Percentiles rank a stretch among this genome's conserved stretches.
Conservation (phyloP, 2,113 vertebrate genomes). For the Coptodon rendalli region DNA sequence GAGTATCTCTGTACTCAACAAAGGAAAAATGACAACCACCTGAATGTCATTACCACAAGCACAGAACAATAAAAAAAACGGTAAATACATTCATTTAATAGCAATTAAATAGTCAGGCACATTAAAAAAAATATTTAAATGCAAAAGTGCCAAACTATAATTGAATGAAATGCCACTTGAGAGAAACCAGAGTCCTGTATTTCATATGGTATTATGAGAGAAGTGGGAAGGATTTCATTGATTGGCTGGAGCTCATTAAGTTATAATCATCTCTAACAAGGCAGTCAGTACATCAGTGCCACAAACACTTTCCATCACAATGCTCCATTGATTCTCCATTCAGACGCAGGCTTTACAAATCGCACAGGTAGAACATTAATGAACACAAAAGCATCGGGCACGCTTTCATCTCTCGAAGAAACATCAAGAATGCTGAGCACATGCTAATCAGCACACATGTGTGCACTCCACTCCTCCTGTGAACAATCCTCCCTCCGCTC, state of each 20-base stretch:
- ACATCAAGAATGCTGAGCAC: neutral
- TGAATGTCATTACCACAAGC: neutral
- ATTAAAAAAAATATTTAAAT: neutral
- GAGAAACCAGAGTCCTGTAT: neutral
- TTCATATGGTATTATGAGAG: neutral
- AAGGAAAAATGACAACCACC: neutral
- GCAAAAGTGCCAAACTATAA: neutral
- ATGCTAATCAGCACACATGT: neutral
- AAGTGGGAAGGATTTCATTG: constrained; percentile 18
- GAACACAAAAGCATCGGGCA: neutral
- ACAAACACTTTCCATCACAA: neutral
- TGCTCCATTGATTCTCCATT: constrained; percentile 11
- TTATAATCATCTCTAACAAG: constrained; percentile 17
- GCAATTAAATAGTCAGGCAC: neutral
- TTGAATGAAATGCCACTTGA: neutral
- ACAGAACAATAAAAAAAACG: neutral
- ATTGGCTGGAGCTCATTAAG: constrained; percentile 17
- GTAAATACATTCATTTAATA: neutral
- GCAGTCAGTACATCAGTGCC: neutral
- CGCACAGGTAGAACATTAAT: constrained; percentile 22
- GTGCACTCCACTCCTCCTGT: neutral
- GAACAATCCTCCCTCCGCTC: neutral
- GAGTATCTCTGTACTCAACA: neutral
- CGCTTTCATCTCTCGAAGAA: constrained; percentile 10
- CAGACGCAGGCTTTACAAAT: neutral